A percentile compares a stretch with the other conserved stretches of the same genome.
Conservation (phyloP, 2,888 invertebrate genomes). For the Mythimna ferrago region DNA sequence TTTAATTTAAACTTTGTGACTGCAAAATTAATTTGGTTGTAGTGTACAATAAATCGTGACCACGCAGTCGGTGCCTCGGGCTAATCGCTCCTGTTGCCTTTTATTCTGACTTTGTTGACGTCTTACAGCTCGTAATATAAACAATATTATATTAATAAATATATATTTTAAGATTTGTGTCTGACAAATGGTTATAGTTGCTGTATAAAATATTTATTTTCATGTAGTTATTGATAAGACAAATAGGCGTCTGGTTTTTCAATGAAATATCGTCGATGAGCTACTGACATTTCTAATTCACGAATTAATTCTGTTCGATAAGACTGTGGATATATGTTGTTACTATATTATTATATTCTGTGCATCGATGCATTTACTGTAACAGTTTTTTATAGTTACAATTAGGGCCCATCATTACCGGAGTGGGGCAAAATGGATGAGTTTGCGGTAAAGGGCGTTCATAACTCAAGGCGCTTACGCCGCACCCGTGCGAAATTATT, state of each 20-base stretch:
- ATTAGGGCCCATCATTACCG: conserved; percentile 58
- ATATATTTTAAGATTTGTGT: conserved; percentile 28
- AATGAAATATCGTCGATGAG: conserved; percentile 30
- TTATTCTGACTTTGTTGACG: conserved; percentile 76
- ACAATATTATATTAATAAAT: conserved; percentile 48
- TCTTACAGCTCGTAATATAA: conserved; percentile 54
- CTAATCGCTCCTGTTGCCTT: conserved; percentile 87
- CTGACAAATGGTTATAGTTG: conserved; percentile 36
- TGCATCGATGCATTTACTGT: conserved; percentile 60
- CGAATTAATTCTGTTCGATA: conserved; percentile 48
- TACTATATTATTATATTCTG: conserved; percentile 41
- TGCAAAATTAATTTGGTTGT: conserved; percentile 75
- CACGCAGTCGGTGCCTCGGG: conserved; percentile 82
- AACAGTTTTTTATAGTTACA: conserved; percentile 62
- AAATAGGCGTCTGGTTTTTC: conserved; percentile 19
- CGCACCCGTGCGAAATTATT: conserved; percentile 61
- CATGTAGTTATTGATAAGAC: conserved; percentile 34
- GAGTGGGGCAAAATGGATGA: conserved; percentile 61
- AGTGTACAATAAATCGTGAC: conserved; percentile 85
- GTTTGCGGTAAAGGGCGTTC: conserved; percentile 64
- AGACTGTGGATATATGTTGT: conserved; percentile 35
- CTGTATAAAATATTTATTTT: conserved; percentile 33
- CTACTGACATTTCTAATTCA: conserved; percentile 42
- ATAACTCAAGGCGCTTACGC: conserved; percentile 63
- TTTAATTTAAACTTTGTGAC: conserved; percentile 66